Base-by-base conservation (phyloP, 2,888 invertebrate genomes). In the Idaea aversata region DNA sequence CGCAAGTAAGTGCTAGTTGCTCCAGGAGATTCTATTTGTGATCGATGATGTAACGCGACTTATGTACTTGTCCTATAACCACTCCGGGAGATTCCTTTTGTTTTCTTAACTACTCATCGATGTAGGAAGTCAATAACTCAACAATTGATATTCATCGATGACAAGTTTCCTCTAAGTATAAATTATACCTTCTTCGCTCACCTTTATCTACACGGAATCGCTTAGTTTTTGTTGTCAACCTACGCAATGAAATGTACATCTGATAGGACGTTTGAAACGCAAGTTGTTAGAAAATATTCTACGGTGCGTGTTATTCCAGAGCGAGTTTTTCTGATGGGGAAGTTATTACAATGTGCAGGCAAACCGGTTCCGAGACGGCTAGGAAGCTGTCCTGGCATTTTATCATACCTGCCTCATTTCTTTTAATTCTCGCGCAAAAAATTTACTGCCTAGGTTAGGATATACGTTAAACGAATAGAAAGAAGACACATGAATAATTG, bases 21-120 rank as follows among this genome's bases (percentile, higher is more conserved):
- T 90, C 88, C 91, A 87, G 90, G 90, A 89, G 88, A 88, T 84
- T 90, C 90, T 92, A 92, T 92, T 92, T 91, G 80, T 82, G 87
- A 85, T 80, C 86, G 77, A 79, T 92, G 91, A 91, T 91, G 91
- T 90, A 91, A 91, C 82, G 75, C 81, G 78, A 78, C 15, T 5
- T 16, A 34, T 79, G 25, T 25, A 25, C 25, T 82, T 79, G 81
- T 78, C 78, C 82, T 78, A 76, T 75, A 83, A 79, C 59, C 59
- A 34, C 59, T 81, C 81, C 80, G 72, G 75, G 71, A 78, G 72
- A 76, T 72, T 72, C 77, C 74, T 75, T 82, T 82, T 85, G 82
- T 85, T 77, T 80, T 65, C 65, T 64, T 69, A 65, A 66, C 63
- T 64, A 71, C 70, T 68, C 64, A 74, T 70, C 70, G 65, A 78